Conservation (phyloP, 1,140 invertebrate genomes). For the Trichonephila clavata region DNA sequence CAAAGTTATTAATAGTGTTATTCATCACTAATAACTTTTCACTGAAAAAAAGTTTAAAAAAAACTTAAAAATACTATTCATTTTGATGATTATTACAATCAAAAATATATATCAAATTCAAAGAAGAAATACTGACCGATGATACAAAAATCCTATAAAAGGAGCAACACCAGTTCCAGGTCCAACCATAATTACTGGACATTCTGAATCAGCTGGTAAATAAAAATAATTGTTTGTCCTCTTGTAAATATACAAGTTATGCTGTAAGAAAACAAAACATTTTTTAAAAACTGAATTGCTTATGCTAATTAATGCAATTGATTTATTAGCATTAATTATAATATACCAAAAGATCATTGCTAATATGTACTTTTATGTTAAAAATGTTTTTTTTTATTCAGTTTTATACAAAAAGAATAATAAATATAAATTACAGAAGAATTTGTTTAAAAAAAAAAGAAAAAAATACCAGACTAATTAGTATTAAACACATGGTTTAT, state of each 20-base stretch:
- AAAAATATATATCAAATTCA: not conserved
- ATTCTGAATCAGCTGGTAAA: slow-evolving; percentile 82
- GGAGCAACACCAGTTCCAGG: slow-evolving; percentile 92
- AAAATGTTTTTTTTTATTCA: no score
- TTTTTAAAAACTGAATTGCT: no score
- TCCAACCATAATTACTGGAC: slow-evolving; percentile 88
- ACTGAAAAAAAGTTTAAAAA: slow-evolving; percentile 23
- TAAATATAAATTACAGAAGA: no score
- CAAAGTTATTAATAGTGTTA: slow-evolving; percentile 67
- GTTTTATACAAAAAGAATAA: no score
- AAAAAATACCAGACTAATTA: no score
- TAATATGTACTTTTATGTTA: no score
- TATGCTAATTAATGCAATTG: no score
- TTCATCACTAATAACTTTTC: not conserved
- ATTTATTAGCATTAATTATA: no score
- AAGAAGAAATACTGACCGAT: slow-evolving; percentile 80
- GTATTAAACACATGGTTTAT: no score
- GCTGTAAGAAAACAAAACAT: not conserved
- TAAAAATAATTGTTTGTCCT: slow-evolving; percentile 84
- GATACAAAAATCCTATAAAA: slow-evolving; percentile 84
- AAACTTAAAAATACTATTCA: not conserved
- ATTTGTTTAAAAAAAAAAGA: no score
- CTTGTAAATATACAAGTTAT: slow-evolving; percentile 82
- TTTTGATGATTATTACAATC: no score
- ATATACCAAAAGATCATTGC: no score